Percentiles rank a stretch among this genome's conserved stretches.
These are phyloP conservation scores for Ifrita kowaldi DNA, from an alignment of 2,113 vertebrate genomes.

Conservation along the genomic window DNA sequence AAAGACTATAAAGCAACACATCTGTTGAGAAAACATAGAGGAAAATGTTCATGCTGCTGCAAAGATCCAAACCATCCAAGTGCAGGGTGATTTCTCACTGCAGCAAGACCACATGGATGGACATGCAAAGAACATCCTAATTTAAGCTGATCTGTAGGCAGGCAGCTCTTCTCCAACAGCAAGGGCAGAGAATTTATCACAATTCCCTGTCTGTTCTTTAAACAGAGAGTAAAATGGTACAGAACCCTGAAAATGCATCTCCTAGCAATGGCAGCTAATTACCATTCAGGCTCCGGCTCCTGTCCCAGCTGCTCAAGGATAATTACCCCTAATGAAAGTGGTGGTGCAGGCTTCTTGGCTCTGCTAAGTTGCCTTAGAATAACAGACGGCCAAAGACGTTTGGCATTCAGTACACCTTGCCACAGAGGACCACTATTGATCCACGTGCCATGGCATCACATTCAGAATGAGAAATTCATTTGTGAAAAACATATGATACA, in stretches of 20 bases:
- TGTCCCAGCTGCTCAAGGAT: conserved; percentile 45
- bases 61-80: background rate
- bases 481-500: conserved; percentile 17
- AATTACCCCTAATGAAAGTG: conserved; percentile 60
- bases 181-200: background rate
- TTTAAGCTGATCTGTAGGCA: conserved; percentile 3
- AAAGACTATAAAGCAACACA: background rate
- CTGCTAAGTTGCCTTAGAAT: background rate
- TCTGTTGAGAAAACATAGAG: background rate
- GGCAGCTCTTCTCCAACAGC: background rate
- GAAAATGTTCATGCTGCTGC: background rate
- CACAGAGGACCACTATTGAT: conserved; percentile 49
- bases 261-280: conserved; percentile 45
- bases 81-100: background rate
- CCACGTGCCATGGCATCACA: background rate
- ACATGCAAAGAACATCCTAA: conserved; percentile 1
- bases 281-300: conserved; percentile 27
- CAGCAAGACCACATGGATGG: background rate
- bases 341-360: conserved; percentile 52
- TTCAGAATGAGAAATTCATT: conserved; percentile 14
- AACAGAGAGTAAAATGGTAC: conserved; percentile 6
- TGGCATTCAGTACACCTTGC: conserved; percentile 51
- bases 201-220: background rate
- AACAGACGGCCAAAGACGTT: background rate
- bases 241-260: conserved; percentile 5